A percentile compares a stretch with the other conserved stretches of the same genome.
Evolutionary conservation across 2,113 vertebrate genomes (phyloP).

Genomic region (Oreocharis arfaki): DNA sequence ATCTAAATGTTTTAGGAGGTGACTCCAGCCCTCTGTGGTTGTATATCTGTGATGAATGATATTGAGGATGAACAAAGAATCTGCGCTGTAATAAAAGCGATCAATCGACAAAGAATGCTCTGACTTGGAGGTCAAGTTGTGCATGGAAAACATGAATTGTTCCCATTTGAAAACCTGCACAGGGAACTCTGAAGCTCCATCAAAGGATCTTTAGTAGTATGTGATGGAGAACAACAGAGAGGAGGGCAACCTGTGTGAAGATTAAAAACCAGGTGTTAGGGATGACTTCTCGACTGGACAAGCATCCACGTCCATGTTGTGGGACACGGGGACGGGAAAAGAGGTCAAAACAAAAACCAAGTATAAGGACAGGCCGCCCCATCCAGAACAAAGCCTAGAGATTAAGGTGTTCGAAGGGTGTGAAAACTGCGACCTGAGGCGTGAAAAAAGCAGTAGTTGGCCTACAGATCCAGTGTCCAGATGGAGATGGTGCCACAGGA

Average conservation of each 20-base stretch:
- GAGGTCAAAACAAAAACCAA: neutral
- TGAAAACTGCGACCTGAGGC: neutral
- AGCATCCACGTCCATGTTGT: neutral
- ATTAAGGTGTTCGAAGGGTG: neutral
- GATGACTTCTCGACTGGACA: neutral
- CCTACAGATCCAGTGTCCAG: neutral
- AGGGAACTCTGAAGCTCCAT: neutral
- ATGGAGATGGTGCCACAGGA: neutral
- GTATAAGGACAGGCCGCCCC: neutral
- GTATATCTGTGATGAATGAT: neutral
- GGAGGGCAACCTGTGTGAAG: neutral
- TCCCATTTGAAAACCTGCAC: neutral
- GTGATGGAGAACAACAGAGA: neutral
- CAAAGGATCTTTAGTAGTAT: neutral
- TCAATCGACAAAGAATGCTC: neutral
- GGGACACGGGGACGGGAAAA: neutral
- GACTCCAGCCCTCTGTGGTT: neutral
- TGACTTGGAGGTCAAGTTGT: neutral
- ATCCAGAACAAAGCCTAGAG: neutral
- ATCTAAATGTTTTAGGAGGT: neutral
- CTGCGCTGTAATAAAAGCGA: neutral
- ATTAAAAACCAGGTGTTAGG: neutral
- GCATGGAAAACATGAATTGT: neutral
- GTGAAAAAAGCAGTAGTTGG: neutral
- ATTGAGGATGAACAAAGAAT: neutral